These are phyloP conservation scores for Chloromyia formosa DNA, from an alignment of 2,888 invertebrate species.

Conservation along the genomic window DNA sequence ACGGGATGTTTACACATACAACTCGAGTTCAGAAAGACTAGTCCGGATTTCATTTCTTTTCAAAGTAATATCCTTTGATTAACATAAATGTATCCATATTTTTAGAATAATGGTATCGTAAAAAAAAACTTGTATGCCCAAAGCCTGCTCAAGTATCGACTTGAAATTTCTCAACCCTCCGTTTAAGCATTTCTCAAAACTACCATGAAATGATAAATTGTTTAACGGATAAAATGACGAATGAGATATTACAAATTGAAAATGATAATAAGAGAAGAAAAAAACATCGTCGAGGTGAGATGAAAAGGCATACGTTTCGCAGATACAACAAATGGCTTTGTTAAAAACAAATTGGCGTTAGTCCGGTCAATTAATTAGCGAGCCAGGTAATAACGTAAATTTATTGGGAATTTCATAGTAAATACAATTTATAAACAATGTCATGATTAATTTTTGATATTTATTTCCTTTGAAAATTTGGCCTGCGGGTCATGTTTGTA, in stretches of 20 bases:
- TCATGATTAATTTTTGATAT: conserved; percentile 23
- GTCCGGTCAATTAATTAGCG: conserved; percentile 38
- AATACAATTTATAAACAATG: conserved; percentile 22
- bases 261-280: neutral
- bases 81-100: too few relatives aligned
- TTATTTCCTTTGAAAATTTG: neutral
- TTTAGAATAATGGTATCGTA: too few relatives aligned
- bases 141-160: neutral
- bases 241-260: conserved; percentile 36
- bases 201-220: conserved; percentile 32
- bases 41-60: too few relatives aligned
- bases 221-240: conserved; percentile 26
- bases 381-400: conserved; percentile 16
- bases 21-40: too few relatives aligned
- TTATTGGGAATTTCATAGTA: conserved; percentile 31
- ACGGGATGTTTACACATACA: too few relatives aligned
- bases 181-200: neutral
- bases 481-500: neutral
- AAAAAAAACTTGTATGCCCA: too few relatives aligned
- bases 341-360: conserved; percentile 40
- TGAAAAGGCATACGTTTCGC: conserved; percentile 12
- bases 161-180: neutral
- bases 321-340: conserved; percentile 31
- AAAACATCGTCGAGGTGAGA: conserved; percentile 22
- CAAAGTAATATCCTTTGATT: too few relatives aligned